Evolutionary conservation across 2,113 vertebrate genomes (phyloP).

Genomic region (Rutilus rutilus): DNA sequence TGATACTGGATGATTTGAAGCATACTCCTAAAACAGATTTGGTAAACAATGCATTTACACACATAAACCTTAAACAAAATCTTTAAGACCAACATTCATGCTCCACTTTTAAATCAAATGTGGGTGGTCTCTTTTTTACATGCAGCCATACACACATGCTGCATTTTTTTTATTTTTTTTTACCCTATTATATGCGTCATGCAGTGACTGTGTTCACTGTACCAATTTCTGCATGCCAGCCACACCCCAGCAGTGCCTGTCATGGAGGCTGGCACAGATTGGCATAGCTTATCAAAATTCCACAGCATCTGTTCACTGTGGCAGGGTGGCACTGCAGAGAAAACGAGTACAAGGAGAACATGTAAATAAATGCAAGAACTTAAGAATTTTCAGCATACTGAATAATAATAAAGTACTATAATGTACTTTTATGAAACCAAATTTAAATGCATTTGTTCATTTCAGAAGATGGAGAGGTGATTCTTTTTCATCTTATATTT

Average conservation of each 20-base stretch:
- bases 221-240: slow-evolving; percentile 71
- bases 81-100: neutral
- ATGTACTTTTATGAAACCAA: neutral
- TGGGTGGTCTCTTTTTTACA: neutral
- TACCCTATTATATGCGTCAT: slow-evolving; percentile 44
- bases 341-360: slow-evolving; percentile 16
- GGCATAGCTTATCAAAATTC: slow-evolving; percentile 86
- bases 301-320: slow-evolving; percentile 93
- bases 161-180: neutral
- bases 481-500: neutral
- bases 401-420: no score
- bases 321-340: slow-evolving; percentile 58
- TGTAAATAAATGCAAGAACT: neutral
- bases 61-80: neutral
- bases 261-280: slow-evolving; percentile 77
- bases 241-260: slow-evolving; percentile 78
- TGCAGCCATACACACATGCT: neutral
- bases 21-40: neutral
- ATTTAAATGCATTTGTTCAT: neutral
- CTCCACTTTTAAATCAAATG: neutral
- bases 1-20: neutral
- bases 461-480: no score
- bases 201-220: slow-evolving; percentile 53
- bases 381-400: neutral
- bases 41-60: neutral